phyloP scores from a whole-genome alignment of 2,888 invertebrate genomes.

The Clusia tigrina region DNA sequence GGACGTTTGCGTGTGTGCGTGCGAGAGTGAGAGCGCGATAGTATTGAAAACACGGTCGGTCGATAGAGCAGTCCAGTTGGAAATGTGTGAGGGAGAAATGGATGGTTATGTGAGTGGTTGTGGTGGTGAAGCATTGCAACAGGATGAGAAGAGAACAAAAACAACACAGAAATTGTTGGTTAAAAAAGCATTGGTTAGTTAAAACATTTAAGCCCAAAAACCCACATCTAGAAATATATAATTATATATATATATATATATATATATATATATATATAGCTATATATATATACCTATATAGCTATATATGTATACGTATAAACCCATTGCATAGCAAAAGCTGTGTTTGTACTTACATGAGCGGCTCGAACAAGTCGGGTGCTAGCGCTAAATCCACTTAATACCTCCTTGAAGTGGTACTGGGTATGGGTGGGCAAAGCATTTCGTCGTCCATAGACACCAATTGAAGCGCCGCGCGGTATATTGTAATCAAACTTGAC shows the following conservation, averaged over 20 bases:
- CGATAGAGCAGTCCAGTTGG: not conserved
- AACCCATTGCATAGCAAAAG: conserved; percentile 19
- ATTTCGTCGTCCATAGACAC: conserved; percentile 92
- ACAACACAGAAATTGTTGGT: conserved; percentile 7
- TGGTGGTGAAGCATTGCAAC: not conserved
- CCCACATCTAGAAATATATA: not conserved
- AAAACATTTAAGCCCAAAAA: not conserved
- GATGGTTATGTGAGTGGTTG: not conserved
- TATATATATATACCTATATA: too few species aligned
- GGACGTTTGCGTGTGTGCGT: not conserved
- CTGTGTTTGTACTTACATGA: conserved; percentile 75
- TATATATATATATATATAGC: too few species aligned
- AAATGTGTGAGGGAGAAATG: not conserved
- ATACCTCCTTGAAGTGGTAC: conserved; percentile 93
- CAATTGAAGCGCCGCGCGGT: conserved; percentile 90
- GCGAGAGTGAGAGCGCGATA: conserved; percentile 13
- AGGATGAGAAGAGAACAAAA: not conserved
- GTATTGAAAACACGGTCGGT: conserved; percentile 16
- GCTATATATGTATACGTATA: not conserved
- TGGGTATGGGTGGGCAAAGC: conserved; percentile 95
- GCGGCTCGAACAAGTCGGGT: conserved; percentile 84
- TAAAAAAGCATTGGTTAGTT: conserved; percentile 7
- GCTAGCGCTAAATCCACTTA: conserved; percentile 89
- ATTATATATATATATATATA: too few species aligned
- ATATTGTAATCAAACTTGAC: conserved; percentile 95